Conservation (phyloP, 2,888 invertebrate species). For the Tetranychus truncatus region DNA sequence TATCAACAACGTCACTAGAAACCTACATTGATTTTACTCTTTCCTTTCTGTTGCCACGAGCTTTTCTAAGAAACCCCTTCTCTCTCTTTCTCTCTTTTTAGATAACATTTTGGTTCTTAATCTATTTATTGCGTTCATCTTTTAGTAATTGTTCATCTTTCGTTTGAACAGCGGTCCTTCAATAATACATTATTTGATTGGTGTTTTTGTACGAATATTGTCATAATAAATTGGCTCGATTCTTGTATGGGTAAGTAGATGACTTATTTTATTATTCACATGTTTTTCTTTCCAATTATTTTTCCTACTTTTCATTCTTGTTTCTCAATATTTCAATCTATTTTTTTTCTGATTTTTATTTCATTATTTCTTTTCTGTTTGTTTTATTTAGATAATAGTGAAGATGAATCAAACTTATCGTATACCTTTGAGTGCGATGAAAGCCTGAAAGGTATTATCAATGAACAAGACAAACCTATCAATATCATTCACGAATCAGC, state of each 20-base stretch:
- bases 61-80: too few species aligned
- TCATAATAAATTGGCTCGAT: background rate
- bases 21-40: too few species aligned
- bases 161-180: background rate
- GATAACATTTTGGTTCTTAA: too few species aligned
- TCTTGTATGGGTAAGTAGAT: slow-evolving; percentile 4
- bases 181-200: background rate
- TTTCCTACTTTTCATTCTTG: background rate
- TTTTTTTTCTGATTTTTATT: background rate
- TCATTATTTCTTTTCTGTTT: background rate
- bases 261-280: background rate
- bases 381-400: background rate
- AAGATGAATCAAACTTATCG: slow-evolving; percentile 1
- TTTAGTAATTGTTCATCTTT: background rate
- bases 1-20: too few species aligned
- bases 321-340: background rate
- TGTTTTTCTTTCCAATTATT: background rate
- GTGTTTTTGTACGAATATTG: background rate
- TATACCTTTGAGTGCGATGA: background rate
- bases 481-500: slow-evolving; percentile 54
- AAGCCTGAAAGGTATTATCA: background rate
- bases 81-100: too few species aligned
- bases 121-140: background rate
- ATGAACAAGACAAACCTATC: slow-evolving; percentile 4
- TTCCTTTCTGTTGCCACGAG: too few species aligned